Percentiles rank a stretch among this genome's conserved stretches.
phyloP scores from a whole-genome alignment of 2,113 vertebrate genomes.

The Callaeas wilsoni region DNA sequence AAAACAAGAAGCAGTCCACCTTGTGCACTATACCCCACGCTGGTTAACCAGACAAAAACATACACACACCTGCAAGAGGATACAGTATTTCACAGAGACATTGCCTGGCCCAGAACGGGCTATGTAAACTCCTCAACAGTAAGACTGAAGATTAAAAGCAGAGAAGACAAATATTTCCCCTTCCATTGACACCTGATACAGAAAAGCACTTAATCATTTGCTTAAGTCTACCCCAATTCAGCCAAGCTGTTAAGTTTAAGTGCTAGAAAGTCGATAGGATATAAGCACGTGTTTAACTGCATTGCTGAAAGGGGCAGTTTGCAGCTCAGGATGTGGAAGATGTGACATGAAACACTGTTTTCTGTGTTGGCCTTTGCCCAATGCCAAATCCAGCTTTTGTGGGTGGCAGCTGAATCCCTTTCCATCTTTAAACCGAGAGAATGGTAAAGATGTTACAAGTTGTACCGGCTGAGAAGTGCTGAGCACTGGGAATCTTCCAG shows the following conservation, averaged over 20 bases:
- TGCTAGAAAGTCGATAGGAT: constrained; percentile 15
- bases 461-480: background rate
- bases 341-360: background rate
- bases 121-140: background rate
- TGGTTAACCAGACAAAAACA: background rate
- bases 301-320: constrained; percentile 2
- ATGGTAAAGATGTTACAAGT: background rate
- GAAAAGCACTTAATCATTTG: constrained; percentile 31
- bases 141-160: background rate
- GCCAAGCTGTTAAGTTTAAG: constrained; percentile 23
- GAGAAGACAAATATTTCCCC: background rate
- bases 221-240: background rate
- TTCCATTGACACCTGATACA: background rate
- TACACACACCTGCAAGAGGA: background rate
- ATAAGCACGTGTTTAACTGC: background rate
- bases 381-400: background rate
- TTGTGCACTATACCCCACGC: background rate
- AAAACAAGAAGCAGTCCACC: background rate
- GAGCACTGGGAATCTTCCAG: background rate
- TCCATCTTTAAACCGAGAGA: background rate
- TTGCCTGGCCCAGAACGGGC: background rate
- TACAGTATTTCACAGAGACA: background rate
- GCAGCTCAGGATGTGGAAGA: background rate
- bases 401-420: background rate
- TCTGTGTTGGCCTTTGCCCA: background rate